Conservation (phyloP, 2,888 invertebrate genomes). For the Cephus pulcher region DNA sequence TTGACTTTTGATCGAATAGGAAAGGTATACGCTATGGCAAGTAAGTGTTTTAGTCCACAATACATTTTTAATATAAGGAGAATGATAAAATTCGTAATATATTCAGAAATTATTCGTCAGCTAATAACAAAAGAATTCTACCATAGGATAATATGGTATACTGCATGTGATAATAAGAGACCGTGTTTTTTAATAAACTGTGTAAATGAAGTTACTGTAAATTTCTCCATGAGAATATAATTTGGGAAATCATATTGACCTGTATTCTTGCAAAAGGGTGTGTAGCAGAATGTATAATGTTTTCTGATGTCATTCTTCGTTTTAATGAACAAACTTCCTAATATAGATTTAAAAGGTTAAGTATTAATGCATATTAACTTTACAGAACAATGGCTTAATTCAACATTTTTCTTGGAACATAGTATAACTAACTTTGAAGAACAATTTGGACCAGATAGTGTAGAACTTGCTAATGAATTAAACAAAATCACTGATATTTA, state of each 20-base stretch:
- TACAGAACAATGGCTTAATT: slow-evolving; percentile 64
- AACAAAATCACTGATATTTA: slow-evolving; percentile 74
- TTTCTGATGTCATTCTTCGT: no score
- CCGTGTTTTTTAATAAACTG: no score
- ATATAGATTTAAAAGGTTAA: no score
- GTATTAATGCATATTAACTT: slow-evolving; percentile 9
- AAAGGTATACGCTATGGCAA: slow-evolving; percentile 68
- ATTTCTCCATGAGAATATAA: no score
- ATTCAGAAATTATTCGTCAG: not conserved
- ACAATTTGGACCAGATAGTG: slow-evolving; percentile 74
- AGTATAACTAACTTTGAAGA: slow-evolving; percentile 72
- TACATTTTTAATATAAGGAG: not conserved
- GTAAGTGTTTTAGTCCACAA: slow-evolving; percentile 53
- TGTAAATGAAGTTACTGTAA: no score
- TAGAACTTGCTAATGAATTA: slow-evolving; percentile 76
- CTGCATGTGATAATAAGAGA: no score
- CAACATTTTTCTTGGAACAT: slow-evolving; percentile 67
- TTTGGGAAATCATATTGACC: no score
- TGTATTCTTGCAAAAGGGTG: no score
- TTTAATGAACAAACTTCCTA: no score
- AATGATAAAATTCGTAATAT: not conserved
- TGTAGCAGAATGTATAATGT: no score
- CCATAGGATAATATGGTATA: no score
- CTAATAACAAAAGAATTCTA: no score
- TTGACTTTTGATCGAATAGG: slow-evolving; percentile 68